Percentiles rank a stretch among this genome's conserved stretches.
Evolutionary conservation across 2,797 vertebrate species (phyloP).

Genomic region (Neomorphus geoffroyi): DNA sequence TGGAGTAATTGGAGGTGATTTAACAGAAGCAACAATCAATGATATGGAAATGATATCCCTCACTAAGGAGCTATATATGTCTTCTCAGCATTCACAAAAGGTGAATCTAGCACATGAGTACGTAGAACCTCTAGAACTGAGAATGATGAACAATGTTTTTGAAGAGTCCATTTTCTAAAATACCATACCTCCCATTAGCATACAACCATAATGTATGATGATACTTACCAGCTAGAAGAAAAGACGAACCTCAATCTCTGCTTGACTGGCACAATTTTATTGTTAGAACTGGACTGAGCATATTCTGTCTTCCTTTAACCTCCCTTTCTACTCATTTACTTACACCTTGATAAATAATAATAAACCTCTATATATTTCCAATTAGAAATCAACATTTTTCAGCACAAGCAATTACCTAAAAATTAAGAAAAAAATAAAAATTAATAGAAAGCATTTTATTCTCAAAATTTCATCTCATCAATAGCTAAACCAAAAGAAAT

Average conservation of each 20-base stretch:
- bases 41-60: neutral
- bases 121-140: neutral
- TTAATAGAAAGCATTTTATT: rapidly evolving
- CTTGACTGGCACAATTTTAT: neutral
- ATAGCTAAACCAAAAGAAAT: neutral
- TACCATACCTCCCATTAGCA: neutral
- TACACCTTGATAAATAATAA: neutral
- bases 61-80: neutral
- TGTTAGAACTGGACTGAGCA: neutral
- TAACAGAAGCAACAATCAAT: constrained; percentile 6
- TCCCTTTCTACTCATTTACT: neutral
- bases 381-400: neutral
- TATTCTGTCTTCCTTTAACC: neutral
- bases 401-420: neutral
- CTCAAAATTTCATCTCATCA: neutral
- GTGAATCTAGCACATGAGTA: rapidly evolving
- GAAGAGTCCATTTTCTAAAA: neutral
- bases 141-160: neutral
- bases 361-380: neutral
- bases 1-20: constrained; percentile 22
- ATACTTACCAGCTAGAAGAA: neutral
- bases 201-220: neutral
- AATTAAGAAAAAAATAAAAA: neutral
- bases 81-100: neutral
- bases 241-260: neutral